A percentile compares a stretch with the other conserved stretches of the same genome.
Conservation (phyloP, 2,113 vertebrate species). For the Pseudois nayaur region DNA sequence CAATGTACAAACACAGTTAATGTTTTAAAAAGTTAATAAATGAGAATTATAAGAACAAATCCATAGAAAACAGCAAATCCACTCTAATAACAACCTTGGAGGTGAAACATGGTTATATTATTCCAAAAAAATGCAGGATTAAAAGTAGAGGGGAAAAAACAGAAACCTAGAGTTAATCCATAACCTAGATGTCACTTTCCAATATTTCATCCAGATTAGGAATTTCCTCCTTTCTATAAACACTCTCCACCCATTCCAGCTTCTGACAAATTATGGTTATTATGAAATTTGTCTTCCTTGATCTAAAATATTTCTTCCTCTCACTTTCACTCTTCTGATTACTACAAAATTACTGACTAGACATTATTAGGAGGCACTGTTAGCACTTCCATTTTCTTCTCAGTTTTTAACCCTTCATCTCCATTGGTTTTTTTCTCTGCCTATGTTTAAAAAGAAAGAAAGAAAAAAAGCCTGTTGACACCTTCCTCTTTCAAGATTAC, state of each 20-base stretch:
- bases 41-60: not conserved
- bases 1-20: slow-evolving; percentile 1
- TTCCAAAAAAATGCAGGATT: not conserved
- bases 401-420: not conserved
- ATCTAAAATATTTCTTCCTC: not conserved
- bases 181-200: not conserved
- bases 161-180: not conserved
- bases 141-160: not conserved
- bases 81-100: not conserved
- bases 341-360: not conserved
- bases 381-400: not conserved
- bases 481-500: slow-evolving; percentile 14
- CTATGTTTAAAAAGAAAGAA: not conserved
- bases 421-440: not conserved
- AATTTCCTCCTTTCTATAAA: not conserved
- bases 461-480: not conserved
- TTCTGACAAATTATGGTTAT: not conserved
- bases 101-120: not conserved
- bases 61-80: not conserved
- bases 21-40: not conserved
- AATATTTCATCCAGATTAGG: not conserved
- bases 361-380: not conserved
- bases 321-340: not conserved
- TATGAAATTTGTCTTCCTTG: not conserved
- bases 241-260: not conserved